Conservation (phyloP, 2,797 vertebrate genomes). For the Eleutherodactylus coqui region DNA sequence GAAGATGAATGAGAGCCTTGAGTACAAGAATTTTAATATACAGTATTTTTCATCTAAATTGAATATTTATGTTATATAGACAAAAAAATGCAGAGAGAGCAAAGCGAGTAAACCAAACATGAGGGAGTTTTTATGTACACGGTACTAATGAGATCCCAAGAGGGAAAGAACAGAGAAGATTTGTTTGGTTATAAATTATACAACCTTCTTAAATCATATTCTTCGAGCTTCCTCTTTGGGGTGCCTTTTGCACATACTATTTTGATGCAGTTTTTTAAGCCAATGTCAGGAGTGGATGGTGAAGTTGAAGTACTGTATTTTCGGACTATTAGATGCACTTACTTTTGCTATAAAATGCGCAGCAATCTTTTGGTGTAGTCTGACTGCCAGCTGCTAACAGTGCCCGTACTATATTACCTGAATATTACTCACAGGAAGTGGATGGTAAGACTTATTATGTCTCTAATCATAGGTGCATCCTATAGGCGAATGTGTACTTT, state of each 20-base stretch:
- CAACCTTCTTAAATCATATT: not conserved
- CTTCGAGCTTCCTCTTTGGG: not conserved
- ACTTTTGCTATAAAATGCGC: no score
- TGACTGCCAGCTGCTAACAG: no score
- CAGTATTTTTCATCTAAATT: not conserved
- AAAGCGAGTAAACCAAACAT: not conserved
- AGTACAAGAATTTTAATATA: not conserved
- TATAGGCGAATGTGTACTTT: no score
- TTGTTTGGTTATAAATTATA: constrained; percentile 24
- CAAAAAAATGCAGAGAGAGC: not conserved
- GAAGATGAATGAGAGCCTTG: not conserved
- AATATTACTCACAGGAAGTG: no score
- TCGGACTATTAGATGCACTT: no score
- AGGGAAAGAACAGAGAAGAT: not conserved
- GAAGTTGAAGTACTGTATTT: not conserved
- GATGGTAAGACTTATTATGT: no score
- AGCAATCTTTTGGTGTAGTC: no score
- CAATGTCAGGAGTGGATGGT: not conserved
- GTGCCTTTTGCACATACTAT: not conserved
- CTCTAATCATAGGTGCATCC: no score
- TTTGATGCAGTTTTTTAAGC: not conserved
- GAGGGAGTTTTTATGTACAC: not conserved
- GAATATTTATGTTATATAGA: not conserved
- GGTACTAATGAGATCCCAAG: constrained; percentile 27
- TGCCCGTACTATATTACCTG: no score